Conservation (phyloP, 1,140 invertebrate species). For the Cyclina sinensis region DNA sequence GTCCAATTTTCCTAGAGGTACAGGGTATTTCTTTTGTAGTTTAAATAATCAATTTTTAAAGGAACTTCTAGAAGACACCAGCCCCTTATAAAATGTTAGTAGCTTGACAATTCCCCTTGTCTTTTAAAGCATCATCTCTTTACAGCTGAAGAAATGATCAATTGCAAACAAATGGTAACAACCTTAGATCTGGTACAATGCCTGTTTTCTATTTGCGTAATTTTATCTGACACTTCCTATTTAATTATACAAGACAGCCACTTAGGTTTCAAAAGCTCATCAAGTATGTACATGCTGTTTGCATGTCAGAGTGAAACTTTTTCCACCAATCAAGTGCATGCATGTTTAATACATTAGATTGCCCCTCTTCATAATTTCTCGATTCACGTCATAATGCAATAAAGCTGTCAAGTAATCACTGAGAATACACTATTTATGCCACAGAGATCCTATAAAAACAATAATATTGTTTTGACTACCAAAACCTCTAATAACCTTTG, state of each 20-base stretch:
- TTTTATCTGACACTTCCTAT: background rate
- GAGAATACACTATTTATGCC: background rate
- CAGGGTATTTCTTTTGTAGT: too few relatives aligned
- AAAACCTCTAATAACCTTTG: background rate
- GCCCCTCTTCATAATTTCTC: background rate
- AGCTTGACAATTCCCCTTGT: background rate
- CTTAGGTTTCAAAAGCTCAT: background rate
- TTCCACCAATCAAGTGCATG: background rate
- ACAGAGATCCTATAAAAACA: background rate
- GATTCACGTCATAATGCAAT: background rate
- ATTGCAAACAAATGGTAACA: background rate
- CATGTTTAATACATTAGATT: background rate
- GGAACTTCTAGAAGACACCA: too few relatives aligned
- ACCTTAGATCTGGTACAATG: background rate
- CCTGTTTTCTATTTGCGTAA: background rate
- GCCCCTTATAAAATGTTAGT: background rate
- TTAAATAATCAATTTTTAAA: too few relatives aligned
- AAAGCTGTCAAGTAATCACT: background rate
- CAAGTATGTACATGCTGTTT: constrained; percentile 1
- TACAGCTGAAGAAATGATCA: background rate
- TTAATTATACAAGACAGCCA: background rate
- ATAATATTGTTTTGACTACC: constrained; percentile 13
- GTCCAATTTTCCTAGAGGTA: too few relatives aligned
- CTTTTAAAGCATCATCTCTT: too few relatives aligned
- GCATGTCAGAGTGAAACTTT: background rate